phyloP scores from a whole-genome alignment of 2,113 vertebrate genomes.

The Eptatretus burgeri region DNA sequence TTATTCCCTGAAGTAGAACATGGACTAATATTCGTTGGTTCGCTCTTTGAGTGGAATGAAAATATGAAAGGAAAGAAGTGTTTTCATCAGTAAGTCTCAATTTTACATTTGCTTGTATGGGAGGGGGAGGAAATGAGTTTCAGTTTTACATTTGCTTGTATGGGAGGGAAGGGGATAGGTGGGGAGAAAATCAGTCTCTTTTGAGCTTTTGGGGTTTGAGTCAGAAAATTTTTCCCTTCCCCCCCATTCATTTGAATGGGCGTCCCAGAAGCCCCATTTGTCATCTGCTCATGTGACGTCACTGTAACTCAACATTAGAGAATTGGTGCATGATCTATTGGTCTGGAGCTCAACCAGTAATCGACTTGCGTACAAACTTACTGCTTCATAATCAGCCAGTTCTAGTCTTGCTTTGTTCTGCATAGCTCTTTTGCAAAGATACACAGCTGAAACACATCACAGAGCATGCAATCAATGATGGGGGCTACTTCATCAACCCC shows the following conservation, averaged over 20 bases:
- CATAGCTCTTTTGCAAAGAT: conserved; percentile 91
- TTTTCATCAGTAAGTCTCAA: no score
- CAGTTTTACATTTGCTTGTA: no score
- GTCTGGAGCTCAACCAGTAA: neutral
- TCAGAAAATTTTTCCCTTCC: no score
- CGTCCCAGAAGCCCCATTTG: neutral
- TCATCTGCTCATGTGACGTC: no score
- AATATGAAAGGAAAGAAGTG: neutral
- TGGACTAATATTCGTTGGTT: neutral
- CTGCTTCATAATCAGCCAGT: conserved; percentile 73
- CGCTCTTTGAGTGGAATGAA: neutral
- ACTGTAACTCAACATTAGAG: neutral
- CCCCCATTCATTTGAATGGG: no score
- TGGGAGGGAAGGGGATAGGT: no score
- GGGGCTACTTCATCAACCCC: neutral
- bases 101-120: no score
- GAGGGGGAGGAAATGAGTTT: no score
- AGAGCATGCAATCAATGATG: neutral
- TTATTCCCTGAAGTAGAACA: neutral
- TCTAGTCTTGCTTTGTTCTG: conserved; percentile 88
- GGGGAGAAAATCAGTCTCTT: no score
- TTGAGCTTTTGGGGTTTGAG: no score
- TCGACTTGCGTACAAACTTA: conserved; percentile 26
- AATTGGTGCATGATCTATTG: neutral
- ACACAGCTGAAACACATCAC: conserved; percentile 40